Base-by-base conservation (phyloP, 1,140 invertebrate genomes). In the Aphidius ervi region DNA sequence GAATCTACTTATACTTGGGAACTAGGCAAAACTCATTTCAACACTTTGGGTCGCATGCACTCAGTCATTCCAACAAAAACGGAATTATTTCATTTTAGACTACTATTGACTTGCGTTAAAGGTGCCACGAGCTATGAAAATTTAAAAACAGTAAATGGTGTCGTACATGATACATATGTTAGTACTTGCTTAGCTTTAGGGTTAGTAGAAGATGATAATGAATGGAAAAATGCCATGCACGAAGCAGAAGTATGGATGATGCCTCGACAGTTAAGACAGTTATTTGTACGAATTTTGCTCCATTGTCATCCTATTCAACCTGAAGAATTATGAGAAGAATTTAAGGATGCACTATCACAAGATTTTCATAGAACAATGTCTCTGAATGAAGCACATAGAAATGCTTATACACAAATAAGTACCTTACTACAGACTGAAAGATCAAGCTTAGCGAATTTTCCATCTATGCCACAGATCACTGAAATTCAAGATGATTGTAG, bases 1-100 rank as follows among this genome's bases (percentile, higher is more conserved):
- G 20, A 40, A 10, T 39, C 31, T 42, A 20, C 31, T 39, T 43
- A 56, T 43, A 40, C 39, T 39, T 61, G 59, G 59, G 10, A 41
- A 49, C 31, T 4, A 49, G 46, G 47, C 16, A 7, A 49, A 58
- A 46, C 42, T 53, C n/a, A 57, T 54, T 64, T 64, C 16, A 16
- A 16, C 16, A 16, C 16, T 16, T 16, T 16, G 1, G 16, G 16
- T n/a, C 58, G 62, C 39, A 59, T 63, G 57, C 56, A 59, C 41
- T 59, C 57, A 9, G 52, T 59, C 5, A 63, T 46, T 59, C 62
- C 58, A 37, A 9, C 63, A 40, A 53, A 61, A 60, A 9, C 56
- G 9, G 53, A 63, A 60, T 60, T 63, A 49, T 63, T 63, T 55
- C 62, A 63, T 46, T 43, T 63, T 10, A 16, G 62, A 40, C 37